Conservation (phyloP, 2,797 vertebrate genomes). For the Peromyscus eremicus region DNA sequence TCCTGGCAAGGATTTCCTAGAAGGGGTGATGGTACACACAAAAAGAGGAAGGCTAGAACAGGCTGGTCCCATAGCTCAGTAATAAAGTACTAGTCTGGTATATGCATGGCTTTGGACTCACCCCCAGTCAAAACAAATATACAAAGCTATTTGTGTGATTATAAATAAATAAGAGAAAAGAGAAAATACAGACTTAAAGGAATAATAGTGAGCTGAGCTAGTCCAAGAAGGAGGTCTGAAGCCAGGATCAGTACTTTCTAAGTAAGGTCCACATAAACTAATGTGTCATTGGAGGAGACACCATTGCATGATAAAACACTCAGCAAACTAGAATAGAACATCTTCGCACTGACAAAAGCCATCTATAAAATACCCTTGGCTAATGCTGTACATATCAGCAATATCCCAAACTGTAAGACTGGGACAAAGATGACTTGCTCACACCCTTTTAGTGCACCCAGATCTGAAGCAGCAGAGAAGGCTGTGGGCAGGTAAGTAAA, state of each 20-base stretch:
- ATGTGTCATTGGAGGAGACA: conserved; percentile 17
- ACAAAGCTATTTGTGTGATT: neutral
- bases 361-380: neutral
- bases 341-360: neutral
- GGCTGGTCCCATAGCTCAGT: neutral
- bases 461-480: neutral
- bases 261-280: neutral
- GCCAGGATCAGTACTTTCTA: neutral
- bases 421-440: neutral
- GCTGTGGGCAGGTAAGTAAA: neutral
- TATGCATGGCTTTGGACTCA: neutral
- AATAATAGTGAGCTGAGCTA: neutral
- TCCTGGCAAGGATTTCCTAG: neutral
- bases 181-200: neutral
- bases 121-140: neutral
- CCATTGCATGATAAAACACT: neutral
- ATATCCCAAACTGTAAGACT: neutral
- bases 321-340: neutral
- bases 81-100: neutral
- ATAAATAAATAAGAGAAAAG: neutral
- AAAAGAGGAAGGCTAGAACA: neutral
- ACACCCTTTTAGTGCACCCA: neutral
- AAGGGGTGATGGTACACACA: neutral
- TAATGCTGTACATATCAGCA: neutral
- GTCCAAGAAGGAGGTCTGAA: neutral